Conservation (phyloP, 2,888 invertebrate species). For the Cataglyphis altisquamis region DNA sequence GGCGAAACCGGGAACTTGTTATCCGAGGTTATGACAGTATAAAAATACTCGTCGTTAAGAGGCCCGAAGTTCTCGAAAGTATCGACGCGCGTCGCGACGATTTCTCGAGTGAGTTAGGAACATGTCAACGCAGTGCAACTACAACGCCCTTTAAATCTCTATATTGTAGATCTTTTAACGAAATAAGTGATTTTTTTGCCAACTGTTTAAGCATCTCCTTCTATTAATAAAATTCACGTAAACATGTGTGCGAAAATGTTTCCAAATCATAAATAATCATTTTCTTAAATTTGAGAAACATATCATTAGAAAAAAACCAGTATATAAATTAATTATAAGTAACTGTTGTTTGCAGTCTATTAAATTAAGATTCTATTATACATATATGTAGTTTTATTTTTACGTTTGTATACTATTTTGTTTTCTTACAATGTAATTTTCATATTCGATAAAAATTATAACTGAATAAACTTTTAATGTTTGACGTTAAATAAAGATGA, state of each 20-base stretch:
- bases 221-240: background rate
- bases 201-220: background rate
- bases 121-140: conserved; percentile 4
- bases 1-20: conserved; percentile 80
- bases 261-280: background rate
- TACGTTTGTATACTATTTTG: background rate
- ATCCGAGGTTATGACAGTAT: conserved; percentile 80
- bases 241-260: background rate
- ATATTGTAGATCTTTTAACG: background rate
- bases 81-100: conserved; percentile 20
- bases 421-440: background rate
- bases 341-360: background rate
- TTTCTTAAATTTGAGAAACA: background rate
- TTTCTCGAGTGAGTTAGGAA: conserved; percentile 31
- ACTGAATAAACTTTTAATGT: background rate
- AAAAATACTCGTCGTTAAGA: conserved; percentile 79
- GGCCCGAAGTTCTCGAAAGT: conserved; percentile 44
- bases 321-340: background rate
- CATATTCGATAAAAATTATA: background rate
- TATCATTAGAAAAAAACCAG: background rate
- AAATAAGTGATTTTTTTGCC: background rate
- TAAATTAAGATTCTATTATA: background rate
- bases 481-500: background rate
- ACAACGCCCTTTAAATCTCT: background rate
- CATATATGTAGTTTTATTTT: background rate